These are phyloP conservation scores for Patagioenas fasciata DNA, from an alignment of 2,113 vertebrate genomes.

Conservation along the genomic window DNA sequence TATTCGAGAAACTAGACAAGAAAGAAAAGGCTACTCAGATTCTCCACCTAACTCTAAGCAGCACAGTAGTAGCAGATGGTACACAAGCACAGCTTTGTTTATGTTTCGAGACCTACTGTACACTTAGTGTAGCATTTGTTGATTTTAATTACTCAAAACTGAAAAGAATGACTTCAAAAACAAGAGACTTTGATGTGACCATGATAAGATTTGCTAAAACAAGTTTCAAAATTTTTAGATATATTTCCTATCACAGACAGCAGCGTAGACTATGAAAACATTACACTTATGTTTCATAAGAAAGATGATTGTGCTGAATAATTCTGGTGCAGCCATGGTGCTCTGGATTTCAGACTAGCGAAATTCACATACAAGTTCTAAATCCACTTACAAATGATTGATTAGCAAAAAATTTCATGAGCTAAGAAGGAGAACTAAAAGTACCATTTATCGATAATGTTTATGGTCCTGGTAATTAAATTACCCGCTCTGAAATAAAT, in stretches of 20 bases:
- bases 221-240: slow-evolving; percentile 69
- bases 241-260: slow-evolving; percentile 65
- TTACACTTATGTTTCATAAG: slow-evolving; percentile 57
- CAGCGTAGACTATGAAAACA: slow-evolving; percentile 57
- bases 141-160: slow-evolving; percentile 75
- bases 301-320: slow-evolving; percentile 59
- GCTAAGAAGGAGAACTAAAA: slow-evolving; percentile 24
- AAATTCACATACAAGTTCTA: slow-evolving; percentile 25
- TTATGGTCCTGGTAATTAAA: slow-evolving; percentile 44
- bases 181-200: slow-evolving; percentile 71
- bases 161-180: slow-evolving; percentile 71
- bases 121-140: slow-evolving; percentile 72
- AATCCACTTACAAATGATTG: slow-evolving; percentile 24
- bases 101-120: slow-evolving; percentile 72
- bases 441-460: slow-evolving; percentile 42
- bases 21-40: slow-evolving; percentile 65
- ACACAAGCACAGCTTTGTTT: slow-evolving; percentile 72
- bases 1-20: neutral
- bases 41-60: slow-evolving; percentile 66
- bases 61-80: slow-evolving; percentile 69
- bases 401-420: slow-evolving; percentile 37
- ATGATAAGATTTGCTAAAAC: slow-evolving; percentile 69
- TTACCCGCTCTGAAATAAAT: slow-evolving; percentile 34
- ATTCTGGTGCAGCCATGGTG: slow-evolving; percentile 31
- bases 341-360: slow-evolving; percentile 23